Evolutionary conservation across 2,113 vertebrate species (phyloP), one percentile per base, ranked within the genome.

Genomic region (Crypturellus undulatus): DNA sequence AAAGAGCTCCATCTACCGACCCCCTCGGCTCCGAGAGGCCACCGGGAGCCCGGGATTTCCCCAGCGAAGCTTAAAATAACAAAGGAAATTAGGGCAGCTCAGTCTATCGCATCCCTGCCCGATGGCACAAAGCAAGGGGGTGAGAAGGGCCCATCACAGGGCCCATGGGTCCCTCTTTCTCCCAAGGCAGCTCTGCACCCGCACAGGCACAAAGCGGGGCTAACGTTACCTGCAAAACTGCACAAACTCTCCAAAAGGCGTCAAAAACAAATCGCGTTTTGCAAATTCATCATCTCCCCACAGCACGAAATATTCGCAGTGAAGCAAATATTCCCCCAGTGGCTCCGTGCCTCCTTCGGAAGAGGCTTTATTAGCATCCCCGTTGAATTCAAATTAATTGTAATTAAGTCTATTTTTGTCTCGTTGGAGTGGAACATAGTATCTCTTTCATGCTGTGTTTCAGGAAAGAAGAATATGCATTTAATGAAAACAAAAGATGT

Each of bases 1-100:
- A 90, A 96, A 97, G 86, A 98, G 97, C 96, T 85, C 98, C 98
- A 98, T 85, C 98, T 98, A 93, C 97, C 94, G 98, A 95, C 79
- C 87, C 87, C 4, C 21, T 42, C 59, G 51, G 43, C 51, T 42
- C 63, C 24, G 2, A 22, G 51, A 49, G 15, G 51, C 51, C 25
- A 11, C 51, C 13, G 24, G 16, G 26, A 30, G 28, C 28, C 54
- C 54, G 9, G 54, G 28, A 17, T 30, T 30, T 56, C 28, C 54
- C 54, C 28, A 17, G 54, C 54, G 4, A 30, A 56, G 25, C 26
- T 15, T 15, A 30, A 56, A 30, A 56, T 16, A 30, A 30, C 15
- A 4, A 28, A 30, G 54, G 54, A 30, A 56, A 56, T 30, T 5
- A 15, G 26, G 18, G 15, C 54, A 30, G 54, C 28, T 56, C 54